Conservation (phyloP, 1,140 invertebrate genomes). For the Nixonia krombeini region DNA sequence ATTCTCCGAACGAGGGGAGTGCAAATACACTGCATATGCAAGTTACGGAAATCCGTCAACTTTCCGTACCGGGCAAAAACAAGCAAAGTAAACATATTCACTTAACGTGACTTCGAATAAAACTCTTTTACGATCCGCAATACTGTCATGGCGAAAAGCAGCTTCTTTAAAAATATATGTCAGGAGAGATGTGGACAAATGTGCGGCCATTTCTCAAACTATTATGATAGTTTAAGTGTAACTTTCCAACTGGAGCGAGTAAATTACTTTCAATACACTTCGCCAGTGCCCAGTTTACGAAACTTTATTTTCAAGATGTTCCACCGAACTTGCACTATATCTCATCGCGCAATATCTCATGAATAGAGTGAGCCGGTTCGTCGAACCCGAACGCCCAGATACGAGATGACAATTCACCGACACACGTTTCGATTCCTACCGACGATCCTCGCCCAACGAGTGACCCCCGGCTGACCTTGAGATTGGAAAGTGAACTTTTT, state of each 20-base stretch:
- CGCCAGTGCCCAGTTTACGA: background rate
- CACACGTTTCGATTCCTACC: background rate
- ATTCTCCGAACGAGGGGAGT: no score
- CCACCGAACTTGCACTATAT: background rate
- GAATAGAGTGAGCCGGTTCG: background rate
- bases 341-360: background rate
- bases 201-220: background rate
- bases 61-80: no score
- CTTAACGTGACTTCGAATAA: background rate
- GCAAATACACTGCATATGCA: no score
- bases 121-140: background rate
- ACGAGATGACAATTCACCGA: no score
- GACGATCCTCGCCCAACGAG: background rate
- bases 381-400: background rate
- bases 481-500: no score
- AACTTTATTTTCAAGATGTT: conserved; percentile 4
- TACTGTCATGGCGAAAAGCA: background rate
- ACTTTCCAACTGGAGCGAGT: background rate
- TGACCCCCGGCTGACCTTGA: no score
- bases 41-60: no score
- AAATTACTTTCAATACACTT: conserved; percentile 7
- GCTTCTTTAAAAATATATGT: background rate
- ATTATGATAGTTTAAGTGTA: background rate
- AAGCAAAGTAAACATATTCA: background rate
- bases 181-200: background rate